Conservation (phyloP, 2,797 vertebrate species). For the Otus scops region DNA sequence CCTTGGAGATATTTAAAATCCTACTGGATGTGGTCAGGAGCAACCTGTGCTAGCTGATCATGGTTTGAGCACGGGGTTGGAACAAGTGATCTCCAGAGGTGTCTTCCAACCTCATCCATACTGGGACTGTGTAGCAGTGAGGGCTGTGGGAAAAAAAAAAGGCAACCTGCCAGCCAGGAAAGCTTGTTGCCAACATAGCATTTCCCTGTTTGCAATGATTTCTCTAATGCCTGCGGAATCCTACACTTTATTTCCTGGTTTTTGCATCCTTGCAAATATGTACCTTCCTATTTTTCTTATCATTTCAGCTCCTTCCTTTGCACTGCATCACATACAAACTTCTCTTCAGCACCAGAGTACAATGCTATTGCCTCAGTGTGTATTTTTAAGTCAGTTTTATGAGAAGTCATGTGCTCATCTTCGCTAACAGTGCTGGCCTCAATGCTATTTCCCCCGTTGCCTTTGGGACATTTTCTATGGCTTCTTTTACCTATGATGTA, state of each 20-base stretch:
- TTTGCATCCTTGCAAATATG: neutral
- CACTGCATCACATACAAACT: neutral
- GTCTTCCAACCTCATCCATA: neutral
- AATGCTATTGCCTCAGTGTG: neutral
- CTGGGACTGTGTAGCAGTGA: neutral
- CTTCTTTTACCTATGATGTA: neutral
- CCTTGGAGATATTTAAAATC: neutral
- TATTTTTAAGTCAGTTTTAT: neutral
- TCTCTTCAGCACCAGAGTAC: neutral
- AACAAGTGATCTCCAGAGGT: neutral
- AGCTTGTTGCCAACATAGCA: neutral
- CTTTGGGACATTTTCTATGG: neutral
- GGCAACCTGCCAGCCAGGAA: neutral
- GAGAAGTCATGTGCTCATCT: neutral
- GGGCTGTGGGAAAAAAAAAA: neutral
- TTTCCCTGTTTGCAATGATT: neutral
- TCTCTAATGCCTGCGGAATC: neutral
- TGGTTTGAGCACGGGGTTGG: neutral
- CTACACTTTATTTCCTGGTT: neutral
- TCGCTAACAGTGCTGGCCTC: neutral
- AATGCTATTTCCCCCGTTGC: neutral
- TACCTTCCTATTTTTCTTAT: neutral
- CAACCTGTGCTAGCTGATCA: neutral
- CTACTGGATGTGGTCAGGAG: neutral
- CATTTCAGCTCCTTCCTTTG: neutral